These are phyloP conservation scores for Ophion ventricosus DNA, from an alignment of 2,888 invertebrate species.

Conservation along the genomic window DNA sequence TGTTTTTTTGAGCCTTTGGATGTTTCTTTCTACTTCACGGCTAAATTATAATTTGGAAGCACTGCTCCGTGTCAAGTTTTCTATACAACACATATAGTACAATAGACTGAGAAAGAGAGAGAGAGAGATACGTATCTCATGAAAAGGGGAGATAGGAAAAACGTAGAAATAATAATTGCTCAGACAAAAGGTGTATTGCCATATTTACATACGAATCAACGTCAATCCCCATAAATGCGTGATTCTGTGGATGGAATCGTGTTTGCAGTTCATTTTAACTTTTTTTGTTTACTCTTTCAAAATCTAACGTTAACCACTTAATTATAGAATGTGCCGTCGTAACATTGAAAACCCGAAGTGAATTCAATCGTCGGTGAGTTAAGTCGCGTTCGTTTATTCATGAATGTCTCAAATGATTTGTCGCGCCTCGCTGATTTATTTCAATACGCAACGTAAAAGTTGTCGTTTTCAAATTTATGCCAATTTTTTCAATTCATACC, in stretches of 20 bases:
- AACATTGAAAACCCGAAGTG: constrained; percentile 16
- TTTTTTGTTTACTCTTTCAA: background rate
- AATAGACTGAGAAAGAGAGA: constrained; percentile 17
- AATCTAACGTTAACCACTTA: constrained; percentile 4
- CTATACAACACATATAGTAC: constrained; percentile 56
- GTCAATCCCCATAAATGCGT: constrained; percentile 52
- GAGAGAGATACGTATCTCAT: background rate
- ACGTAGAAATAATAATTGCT: constrained; percentile 25
- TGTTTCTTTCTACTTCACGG: constrained; percentile 2
- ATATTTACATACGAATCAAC: constrained; percentile 59
- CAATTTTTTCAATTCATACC: no score
- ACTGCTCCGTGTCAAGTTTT: constrained; percentile 55
- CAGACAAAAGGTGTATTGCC: constrained; percentile 39
- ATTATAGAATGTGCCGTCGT: constrained; percentile 19
- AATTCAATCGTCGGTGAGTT: background rate
- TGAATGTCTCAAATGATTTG: background rate
- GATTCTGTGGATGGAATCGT: constrained; percentile 62
- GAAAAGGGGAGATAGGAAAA: background rate
- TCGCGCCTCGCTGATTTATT: background rate
- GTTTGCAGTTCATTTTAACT: constrained; percentile 24
- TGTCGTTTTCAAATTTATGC: background rate
- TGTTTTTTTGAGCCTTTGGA: constrained; percentile 54
- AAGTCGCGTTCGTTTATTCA: background rate
- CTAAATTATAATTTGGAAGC: constrained; percentile 48
- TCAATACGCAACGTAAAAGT: background rate